Evolutionary conservation across 2,113 vertebrate genomes (phyloP).

Genomic region (Edolisoma coerulescens): DNA sequence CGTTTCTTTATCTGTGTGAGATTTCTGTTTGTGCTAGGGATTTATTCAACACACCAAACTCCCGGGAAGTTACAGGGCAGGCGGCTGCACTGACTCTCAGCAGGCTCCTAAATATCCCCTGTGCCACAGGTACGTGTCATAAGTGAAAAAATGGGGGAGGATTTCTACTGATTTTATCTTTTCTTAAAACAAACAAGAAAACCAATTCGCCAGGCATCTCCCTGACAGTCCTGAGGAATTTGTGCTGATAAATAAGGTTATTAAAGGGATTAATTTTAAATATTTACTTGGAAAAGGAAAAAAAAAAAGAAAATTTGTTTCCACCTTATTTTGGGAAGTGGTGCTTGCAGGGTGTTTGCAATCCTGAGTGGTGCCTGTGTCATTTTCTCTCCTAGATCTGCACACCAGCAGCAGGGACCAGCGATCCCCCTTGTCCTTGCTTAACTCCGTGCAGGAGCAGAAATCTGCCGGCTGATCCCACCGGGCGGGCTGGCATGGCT

Average conservation of each 20-base stretch:
- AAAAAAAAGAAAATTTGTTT: neutral
- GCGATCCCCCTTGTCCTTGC: neutral
- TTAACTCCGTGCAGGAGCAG: neutral
- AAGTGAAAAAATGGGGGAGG: neutral
- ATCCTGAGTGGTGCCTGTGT: neutral
- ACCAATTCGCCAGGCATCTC: neutral
- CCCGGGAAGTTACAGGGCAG: neutral
- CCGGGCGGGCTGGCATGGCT: conserved; percentile 53
- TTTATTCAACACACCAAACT: neutral
- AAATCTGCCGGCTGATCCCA: fast-evolving
- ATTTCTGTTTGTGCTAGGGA: neutral
- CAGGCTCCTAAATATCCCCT: neutral
- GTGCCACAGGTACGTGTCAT: neutral
- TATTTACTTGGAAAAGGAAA: neutral
- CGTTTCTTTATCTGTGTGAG: neutral
- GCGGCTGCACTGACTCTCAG: neutral
- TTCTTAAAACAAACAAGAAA: neutral
- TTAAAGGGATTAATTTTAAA: neutral
- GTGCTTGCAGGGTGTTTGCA: neutral
- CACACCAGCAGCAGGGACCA: neutral
- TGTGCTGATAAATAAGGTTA: neutral
- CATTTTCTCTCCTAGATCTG: conserved; percentile 8
- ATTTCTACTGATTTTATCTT: neutral
- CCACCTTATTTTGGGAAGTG: neutral
- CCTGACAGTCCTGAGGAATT: neutral